Evolutionary conservation across 2,113 vertebrate species (phyloP).

Genomic region (Ibidorhyncha struthersii): DNA sequence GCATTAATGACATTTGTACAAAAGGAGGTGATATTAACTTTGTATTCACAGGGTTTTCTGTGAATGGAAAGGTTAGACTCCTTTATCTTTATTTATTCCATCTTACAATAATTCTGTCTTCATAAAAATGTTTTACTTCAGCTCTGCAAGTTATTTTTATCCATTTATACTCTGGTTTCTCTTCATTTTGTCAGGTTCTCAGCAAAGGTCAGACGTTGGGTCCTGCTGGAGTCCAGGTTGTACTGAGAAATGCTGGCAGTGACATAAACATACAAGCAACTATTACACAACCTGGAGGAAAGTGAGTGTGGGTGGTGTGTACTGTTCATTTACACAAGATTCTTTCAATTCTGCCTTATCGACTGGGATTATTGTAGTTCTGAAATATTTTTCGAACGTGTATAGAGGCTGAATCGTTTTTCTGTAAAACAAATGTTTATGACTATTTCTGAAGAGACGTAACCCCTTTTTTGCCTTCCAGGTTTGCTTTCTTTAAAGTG

Average conservation of each 20-base stretch:
- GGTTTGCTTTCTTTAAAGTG: conserved; percentile 94
- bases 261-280: conserved; percentile 84
- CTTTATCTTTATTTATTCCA: not conserved
- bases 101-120: not conserved
- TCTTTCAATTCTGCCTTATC: not conserved
- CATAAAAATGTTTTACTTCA: not conserved
- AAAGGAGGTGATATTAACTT: conserved; percentile 98
- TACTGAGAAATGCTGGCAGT: conserved; percentile 79
- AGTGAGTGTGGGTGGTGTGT: conserved; percentile 79
- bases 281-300: conserved; percentile 88
- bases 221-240: conserved; percentile 90
- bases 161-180: not conserved
- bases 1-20: conserved; percentile 93
- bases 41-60: conserved; percentile 95
- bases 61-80: conserved; percentile 87
- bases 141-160: not conserved
- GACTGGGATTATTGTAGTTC: not conserved
- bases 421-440: not conserved
- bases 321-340: not conserved
- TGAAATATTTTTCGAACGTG: not conserved
- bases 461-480: conserved; percentile 58
- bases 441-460: not conserved
- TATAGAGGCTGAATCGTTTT: not conserved
- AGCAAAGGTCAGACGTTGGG: conserved; percentile 91
- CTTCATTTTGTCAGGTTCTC: conserved; percentile 82